Base-by-base conservation (phyloP, 2,113 vertebrate species). In the Hirundichthys speculiger region DNA sequence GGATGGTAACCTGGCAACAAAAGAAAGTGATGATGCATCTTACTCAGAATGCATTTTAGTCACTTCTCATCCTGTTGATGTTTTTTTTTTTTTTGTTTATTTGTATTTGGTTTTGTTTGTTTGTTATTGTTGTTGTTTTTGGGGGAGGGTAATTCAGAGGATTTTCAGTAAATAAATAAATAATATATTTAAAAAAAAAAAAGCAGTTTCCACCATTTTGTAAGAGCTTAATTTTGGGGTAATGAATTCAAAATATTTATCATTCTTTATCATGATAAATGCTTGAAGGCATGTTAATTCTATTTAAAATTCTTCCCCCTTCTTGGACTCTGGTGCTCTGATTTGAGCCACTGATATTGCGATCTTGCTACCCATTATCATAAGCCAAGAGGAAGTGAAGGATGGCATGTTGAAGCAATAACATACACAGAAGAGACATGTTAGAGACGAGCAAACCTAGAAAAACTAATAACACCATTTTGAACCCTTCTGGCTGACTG, bases 401-500 rank as follows among this genome's bases (percentile, higher is more conserved):
- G 57, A 58, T 62, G 56, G 12, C 20, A 42, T 7, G 13, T 18
- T 19, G 47, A 38, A 70, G 34, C 54, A 0, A 38, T 61, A 63
- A 67, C 20, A 46, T 39, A 52, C 4, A 1, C 20, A 53, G 38
- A 56, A 52, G 43, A 64, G 70, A 41, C 61, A 71, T 39, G 53
- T 45, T 64, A 30, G 55, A 77, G 13, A 78, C 19, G 52, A 64
- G 51, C 54, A 64, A 70, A 68, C 24, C 30, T 34, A 56, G 45
- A 53, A 76, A 82, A 80, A 59, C 42, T 40, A 70, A 63, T 70
- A 68, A 62, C 34, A 41, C 19, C 20, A 24, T 52, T 82, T 58
- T 56, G 30, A 56, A 69, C 78, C 43, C 42, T 75, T 77, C 57
- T 74, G 61, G 77, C 74, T 69, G 34, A 61, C 75, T 74, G 84